These are phyloP conservation scores for Drosophila recens DNA, from an alignment of 2,888 invertebrate genomes.

Conservation along the genomic window DNA sequence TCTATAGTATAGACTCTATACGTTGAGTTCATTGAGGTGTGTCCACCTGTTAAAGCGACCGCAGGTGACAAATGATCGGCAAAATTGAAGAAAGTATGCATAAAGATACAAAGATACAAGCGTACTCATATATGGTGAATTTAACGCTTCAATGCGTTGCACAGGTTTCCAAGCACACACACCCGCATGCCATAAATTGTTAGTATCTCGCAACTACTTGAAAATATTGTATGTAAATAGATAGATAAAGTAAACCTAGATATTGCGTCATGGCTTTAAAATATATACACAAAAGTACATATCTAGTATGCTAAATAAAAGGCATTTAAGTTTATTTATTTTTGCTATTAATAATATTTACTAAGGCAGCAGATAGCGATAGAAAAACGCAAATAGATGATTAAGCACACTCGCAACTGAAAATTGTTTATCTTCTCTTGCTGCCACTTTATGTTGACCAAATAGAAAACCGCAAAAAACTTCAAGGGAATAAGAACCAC, in stretches of 20 bases:
- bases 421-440: slow-evolving; percentile 28
- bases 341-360: slow-evolving; percentile 65
- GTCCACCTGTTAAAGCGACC: slow-evolving; percentile 58
- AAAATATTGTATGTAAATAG: slow-evolving; percentile 63
- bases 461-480: slow-evolving; percentile 32
- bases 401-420: slow-evolving; percentile 54
- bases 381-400: slow-evolving; percentile 59
- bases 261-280: slow-evolving; percentile 50
- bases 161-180: slow-evolving; percentile 42
- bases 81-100: slow-evolving; percentile 43
- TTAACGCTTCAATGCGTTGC: slow-evolving; percentile 65
- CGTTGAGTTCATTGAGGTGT: slow-evolving; percentile 58
- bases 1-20: no score
- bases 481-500: slow-evolving; percentile 26
- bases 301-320: slow-evolving; percentile 42
- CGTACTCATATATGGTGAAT: slow-evolving; percentile 22
- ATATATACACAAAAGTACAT: slow-evolving; percentile 19
- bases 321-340: slow-evolving; percentile 61
- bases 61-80: slow-evolving; percentile 50
- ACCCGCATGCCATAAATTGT: slow-evolving; percentile 34
- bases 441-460: slow-evolving; percentile 10
- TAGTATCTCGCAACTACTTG: slow-evolving; percentile 53
- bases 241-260: slow-evolving; percentile 27
- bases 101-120: slow-evolving; percentile 10
- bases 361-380: slow-evolving; percentile 48